Evolutionary conservation across 1,140 invertebrate species (phyloP), one percentile per base, ranked within the genome.

Genomic region (Hylyphantes graminicola): DNA sequence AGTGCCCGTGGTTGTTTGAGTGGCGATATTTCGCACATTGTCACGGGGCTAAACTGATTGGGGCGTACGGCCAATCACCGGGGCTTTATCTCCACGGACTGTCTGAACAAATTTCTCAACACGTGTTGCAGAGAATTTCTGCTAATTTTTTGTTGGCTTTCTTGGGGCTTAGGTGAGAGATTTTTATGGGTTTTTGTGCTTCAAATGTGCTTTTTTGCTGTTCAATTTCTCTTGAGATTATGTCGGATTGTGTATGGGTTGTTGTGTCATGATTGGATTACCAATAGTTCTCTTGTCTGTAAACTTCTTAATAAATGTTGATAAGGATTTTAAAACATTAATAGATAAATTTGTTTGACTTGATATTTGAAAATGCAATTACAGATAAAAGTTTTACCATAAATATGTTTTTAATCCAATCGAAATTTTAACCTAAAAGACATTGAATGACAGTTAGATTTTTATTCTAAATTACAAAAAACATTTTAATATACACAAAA

Each of bases 41-140:
- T 74, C 80, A 65, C 51, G 70, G 75, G 55, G n/a, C 79, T 81
- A 73, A 81, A 81, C 79, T 81, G 80, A 83, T 83, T 83, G 80
- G 48, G 48, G 67, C 63, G 63, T 59, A 17, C n/a, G 11, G 55
- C 17, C 55, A 72, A 81, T 74, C 70, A 65, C 59, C 70, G 70
- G 61, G 5, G 63, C 80, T 81, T 81, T 73, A 81, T 81, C 79
- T 73, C 68, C 15, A 51, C 35, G 35, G 35, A 35, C 35, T 35
- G 35, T 35, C 35, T 35, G 50, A 11, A 83, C 80, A 83, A 83
- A 83, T 83, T 83, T 83, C 57, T n/a, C 59, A 63, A 83, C 80
- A 83, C 72, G 57, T 83, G 80, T 83, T 83, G 70, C 80, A 21
- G 10, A 48, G 80, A 75, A 67, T 81, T 81, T 81, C 1, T 19